A percentile compares a stretch with the other conserved stretches of the same genome.
Conservation (phyloP, 2,113 vertebrate species). For the Grallaria varia region DNA sequence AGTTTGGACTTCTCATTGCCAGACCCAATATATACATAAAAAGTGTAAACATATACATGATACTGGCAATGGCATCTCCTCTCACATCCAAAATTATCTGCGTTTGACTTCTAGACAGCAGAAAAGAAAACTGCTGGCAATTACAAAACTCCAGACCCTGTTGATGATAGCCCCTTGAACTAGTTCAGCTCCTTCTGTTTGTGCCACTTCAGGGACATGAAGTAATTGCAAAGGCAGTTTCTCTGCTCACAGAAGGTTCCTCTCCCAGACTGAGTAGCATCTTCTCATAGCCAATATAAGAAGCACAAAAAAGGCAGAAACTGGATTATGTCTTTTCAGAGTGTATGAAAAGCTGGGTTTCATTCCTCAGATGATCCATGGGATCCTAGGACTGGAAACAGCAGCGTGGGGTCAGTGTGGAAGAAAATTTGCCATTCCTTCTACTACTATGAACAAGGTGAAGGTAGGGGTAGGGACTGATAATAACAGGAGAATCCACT, state of each 20-base stretch:
- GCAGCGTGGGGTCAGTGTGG: neutral
- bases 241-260: neutral
- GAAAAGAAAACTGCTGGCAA: neutral
- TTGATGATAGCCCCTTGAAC: neutral
- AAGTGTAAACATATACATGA: conserved; percentile 13
- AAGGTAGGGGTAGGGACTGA: neutral
- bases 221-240: neutral
- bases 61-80: neutral
- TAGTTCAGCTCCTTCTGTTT: neutral
- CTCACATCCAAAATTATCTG: conserved; percentile 6
- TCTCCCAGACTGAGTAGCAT: neutral
- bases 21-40: neutral
- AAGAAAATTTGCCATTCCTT: neutral
- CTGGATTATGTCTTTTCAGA: neutral
- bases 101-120: neutral
- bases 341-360: neutral
- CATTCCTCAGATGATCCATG: neutral
- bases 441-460: neutral
- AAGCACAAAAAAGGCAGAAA: neutral
- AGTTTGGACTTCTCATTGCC: neutral
- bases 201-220: neutral
- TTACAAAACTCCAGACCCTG: neutral
- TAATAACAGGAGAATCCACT: neutral
- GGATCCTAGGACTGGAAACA: neutral
- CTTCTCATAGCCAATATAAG: neutral